Percentiles rank a stretch among this genome's conserved stretches.
These are phyloP conservation scores for Callimorpha dominula DNA, from an alignment of 2,888 invertebrate genomes.

Conservation along the genomic window DNA sequence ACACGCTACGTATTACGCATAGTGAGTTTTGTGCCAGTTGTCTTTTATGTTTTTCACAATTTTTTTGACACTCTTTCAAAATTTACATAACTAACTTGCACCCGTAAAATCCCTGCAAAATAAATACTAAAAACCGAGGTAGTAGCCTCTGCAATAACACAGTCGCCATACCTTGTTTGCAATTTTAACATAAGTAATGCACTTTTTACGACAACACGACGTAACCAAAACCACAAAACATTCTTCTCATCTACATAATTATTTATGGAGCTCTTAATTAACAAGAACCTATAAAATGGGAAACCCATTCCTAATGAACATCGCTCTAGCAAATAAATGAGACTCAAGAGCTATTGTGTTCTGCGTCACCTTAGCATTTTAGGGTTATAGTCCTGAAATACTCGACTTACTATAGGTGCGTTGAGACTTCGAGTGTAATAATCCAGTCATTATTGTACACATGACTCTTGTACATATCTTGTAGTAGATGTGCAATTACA, in stretches of 20 bases:
- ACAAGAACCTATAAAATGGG: constrained; percentile 10
- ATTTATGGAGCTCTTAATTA: constrained; percentile 8
- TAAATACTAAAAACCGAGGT: too few relatives aligned
- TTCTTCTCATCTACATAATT: not conserved
- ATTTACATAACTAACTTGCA: too few relatives aligned
- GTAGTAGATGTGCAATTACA: constrained; percentile 12
- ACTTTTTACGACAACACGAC: not conserved
- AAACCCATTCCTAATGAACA: constrained; percentile 9
- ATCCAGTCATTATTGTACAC: constrained; percentile 8
- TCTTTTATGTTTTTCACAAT: too few relatives aligned
- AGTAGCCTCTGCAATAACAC: too few relatives aligned
- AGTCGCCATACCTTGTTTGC: too few relatives aligned
- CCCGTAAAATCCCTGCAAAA: too few relatives aligned
- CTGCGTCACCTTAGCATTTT: constrained; percentile 6
- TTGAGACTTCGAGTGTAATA: constrained; percentile 6
- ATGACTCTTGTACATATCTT: constrained; percentile 12
- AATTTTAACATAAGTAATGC: not conserved
- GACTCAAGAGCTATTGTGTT: constrained; percentile 7
- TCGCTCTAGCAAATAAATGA: not conserved
- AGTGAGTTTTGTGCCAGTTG: too few relatives aligned
- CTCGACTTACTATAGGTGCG: constrained; percentile 3
- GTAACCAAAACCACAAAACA: not conserved
- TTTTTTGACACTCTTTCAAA: too few relatives aligned
- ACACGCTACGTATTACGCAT: too few relatives aligned
- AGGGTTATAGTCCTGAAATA: constrained; percentile 12